Percentiles rank a stretch among this genome's conserved stretches.
These are phyloP conservation scores for Stegastes partitus DNA, from an alignment of 2,113 vertebrate species.

Conservation along the genomic window DNA sequence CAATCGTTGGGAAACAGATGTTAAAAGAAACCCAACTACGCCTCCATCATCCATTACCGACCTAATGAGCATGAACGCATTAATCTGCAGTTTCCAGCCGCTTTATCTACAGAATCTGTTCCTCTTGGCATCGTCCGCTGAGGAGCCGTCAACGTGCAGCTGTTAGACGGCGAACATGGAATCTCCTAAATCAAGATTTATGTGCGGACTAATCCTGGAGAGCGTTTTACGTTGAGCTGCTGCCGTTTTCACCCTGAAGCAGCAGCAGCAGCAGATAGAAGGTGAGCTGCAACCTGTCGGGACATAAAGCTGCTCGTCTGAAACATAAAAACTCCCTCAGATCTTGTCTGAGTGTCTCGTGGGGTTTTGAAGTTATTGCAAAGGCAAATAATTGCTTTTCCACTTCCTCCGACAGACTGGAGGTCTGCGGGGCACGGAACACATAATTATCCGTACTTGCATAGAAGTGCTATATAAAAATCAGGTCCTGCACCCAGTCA, in stretches of 20 bases:
- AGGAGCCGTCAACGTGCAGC: slow-evolving; percentile 16
- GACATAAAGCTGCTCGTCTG: slow-evolving; percentile 4
- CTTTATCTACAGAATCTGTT: slow-evolving; percentile 24
- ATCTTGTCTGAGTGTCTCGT: slow-evolving; percentile 6
- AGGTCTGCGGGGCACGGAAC: slow-evolving; percentile 59
- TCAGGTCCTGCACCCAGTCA: slow-evolving; percentile 56
- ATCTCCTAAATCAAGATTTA: slow-evolving; percentile 61
- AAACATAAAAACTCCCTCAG: slow-evolving; percentile 26
- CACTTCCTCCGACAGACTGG: slow-evolving; percentile 61
- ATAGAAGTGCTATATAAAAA: slow-evolving; percentile 69
- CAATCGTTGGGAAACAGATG: not conserved
- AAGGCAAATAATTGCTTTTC: slow-evolving; percentile 60
- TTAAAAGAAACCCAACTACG: not conserved
- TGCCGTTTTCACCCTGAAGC: slow-evolving; percentile 36
- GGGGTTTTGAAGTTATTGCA: slow-evolving; percentile 48
- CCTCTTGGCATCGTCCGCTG: slow-evolving; percentile 24
- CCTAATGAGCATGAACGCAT: slow-evolving; percentile 30
- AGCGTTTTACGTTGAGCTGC: slow-evolving; percentile 53
- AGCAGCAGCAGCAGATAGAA: slow-evolving; percentile 41
- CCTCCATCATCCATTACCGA: slow-evolving; percentile 3
- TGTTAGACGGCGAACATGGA: slow-evolving; percentile 30
- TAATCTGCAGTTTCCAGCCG: slow-evolving; percentile 29
- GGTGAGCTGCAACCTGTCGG: slow-evolving; percentile 41
- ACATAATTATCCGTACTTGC: slow-evolving; percentile 67
- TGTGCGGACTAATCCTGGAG: slow-evolving; percentile 32